phyloP scores from a whole-genome alignment of 2,888 invertebrate species.

The Corythucha ciliata region DNA sequence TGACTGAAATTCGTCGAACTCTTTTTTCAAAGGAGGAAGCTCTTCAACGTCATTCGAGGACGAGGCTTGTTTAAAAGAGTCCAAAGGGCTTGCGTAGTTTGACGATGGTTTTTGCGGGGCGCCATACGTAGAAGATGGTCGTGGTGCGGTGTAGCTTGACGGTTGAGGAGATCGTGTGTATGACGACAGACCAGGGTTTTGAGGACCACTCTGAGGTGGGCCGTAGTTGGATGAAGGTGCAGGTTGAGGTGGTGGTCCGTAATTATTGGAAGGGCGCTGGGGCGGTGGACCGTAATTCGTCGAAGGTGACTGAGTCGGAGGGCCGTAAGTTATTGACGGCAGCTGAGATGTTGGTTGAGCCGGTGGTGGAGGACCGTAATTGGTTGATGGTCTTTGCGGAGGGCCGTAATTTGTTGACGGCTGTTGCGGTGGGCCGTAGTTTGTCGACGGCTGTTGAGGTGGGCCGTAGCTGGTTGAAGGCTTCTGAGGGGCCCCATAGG shows the following conservation, averaged over 20 bases:
- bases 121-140: conserved; percentile 21
- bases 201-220: conserved; percentile 2
- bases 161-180: not conserved
- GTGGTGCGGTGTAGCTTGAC: conserved; percentile 9
- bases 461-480: conserved; percentile 22
- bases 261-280: conserved; percentile 20
- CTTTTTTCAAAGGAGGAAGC: no score
- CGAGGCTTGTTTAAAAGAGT: no score
- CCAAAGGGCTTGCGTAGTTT: no score
- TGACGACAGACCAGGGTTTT: no score
- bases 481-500: conserved; percentile 31
- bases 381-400: conserved; percentile 22
- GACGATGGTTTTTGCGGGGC: conserved; percentile 10
- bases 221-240: conserved; percentile 21
- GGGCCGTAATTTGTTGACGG: conserved; percentile 25
- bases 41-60: no score
- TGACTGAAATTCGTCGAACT: no score
- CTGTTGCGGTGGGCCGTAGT: conserved; percentile 12
- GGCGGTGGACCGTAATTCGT: conserved; percentile 29
- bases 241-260: conserved; percentile 26
- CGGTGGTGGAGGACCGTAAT: conserved; percentile 19
- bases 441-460: not conserved
- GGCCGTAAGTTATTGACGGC: conserved; percentile 18
- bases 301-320: conserved; percentile 23
- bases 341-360: conserved; percentile 14